phyloP scores from a whole-genome alignment of 2,113 vertebrate genomes.

The Notiomystis cincta region DNA sequence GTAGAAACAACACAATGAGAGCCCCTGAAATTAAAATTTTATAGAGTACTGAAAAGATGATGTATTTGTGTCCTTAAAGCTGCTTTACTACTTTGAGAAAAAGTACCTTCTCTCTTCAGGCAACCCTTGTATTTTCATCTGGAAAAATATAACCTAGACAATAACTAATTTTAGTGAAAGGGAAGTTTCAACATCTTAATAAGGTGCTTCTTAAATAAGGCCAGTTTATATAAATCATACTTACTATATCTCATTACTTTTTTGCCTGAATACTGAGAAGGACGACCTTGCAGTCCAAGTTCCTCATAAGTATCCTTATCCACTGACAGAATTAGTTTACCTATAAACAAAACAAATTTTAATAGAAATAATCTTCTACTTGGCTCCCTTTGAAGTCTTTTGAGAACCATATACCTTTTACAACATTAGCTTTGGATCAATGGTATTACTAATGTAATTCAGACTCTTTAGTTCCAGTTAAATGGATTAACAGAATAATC shows the following conservation, averaged over 20 bases:
- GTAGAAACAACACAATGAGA: neutral
- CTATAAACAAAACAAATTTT: slow-evolving; percentile 63
- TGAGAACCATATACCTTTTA: neutral
- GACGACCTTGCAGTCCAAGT: slow-evolving; percentile 85
- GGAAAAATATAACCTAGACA: neutral
- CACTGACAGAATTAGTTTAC: slow-evolving; percentile 86
- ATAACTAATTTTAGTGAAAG: neutral
- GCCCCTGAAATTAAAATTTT: neutral
- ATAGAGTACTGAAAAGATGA: neutral
- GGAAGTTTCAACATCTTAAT: neutral
- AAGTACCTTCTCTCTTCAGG: neutral
- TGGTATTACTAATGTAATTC: neutral
- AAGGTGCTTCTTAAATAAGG: neutral
- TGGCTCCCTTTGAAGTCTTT: neutral
- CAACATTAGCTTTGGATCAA: neutral
- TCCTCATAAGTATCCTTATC: slow-evolving; percentile 92
- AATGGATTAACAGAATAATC: neutral
- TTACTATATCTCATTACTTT: slow-evolving; percentile 81
- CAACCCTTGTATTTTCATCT: neutral
- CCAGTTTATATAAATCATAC: slow-evolving; percentile 12
- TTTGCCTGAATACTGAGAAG: slow-evolving; percentile 82
- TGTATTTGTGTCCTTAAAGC: neutral
- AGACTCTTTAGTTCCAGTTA: neutral
- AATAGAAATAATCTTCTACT: neutral
- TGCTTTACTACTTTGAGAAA: neutral